phyloP scores from a whole-genome alignment of 2,888 invertebrate species.

The Lagria hirta region DNA sequence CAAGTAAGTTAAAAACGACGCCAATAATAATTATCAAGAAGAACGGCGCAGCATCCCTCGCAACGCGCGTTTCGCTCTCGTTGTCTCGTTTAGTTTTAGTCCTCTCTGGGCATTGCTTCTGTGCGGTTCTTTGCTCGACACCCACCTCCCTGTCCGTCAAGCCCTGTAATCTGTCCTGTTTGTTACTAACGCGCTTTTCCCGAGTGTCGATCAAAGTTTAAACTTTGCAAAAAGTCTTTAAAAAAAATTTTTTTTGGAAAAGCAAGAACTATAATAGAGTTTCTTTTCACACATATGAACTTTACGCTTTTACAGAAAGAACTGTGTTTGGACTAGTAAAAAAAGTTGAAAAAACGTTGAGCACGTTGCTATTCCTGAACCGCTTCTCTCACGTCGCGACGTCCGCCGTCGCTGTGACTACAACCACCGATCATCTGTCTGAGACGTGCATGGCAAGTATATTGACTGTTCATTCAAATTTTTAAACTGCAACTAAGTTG shows the following conservation, averaged over 20 bases:
- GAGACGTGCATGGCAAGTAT: slow-evolving; percentile 38
- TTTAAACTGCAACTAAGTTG: no score
- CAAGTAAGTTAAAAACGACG: slow-evolving; percentile 29
- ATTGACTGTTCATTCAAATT: no score
- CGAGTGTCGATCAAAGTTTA: slow-evolving; percentile 25
- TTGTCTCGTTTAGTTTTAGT: no score
- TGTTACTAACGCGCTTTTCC: slow-evolving; percentile 38
- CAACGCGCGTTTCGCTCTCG: slow-evolving; percentile 31
- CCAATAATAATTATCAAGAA: slow-evolving; percentile 28
- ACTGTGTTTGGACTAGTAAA: slow-evolving; percentile 2
- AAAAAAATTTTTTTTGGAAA: no score
- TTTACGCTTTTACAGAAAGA: slow-evolving; percentile 9
- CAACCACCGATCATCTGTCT: no score
- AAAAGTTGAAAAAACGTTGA: slow-evolving; percentile 8
- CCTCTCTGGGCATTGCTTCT: slow-evolving; percentile 49
- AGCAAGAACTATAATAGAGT: neutral
- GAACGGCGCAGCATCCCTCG: slow-evolving; percentile 42
- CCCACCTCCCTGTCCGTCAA: slow-evolving; percentile 48
- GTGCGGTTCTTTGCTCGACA: slow-evolving; percentile 45
- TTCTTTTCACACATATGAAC: slow-evolving; percentile 8
- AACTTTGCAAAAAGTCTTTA: slow-evolving; percentile 2
- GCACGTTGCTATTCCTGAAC: slow-evolving; percentile 30
- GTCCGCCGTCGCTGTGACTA: slow-evolving; percentile 25
- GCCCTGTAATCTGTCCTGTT: slow-evolving; percentile 38
- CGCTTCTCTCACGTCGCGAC: slow-evolving; percentile 24